Base-by-base conservation (phyloP, 2,888 invertebrate species). In the Dryomyza anilis region DNA sequence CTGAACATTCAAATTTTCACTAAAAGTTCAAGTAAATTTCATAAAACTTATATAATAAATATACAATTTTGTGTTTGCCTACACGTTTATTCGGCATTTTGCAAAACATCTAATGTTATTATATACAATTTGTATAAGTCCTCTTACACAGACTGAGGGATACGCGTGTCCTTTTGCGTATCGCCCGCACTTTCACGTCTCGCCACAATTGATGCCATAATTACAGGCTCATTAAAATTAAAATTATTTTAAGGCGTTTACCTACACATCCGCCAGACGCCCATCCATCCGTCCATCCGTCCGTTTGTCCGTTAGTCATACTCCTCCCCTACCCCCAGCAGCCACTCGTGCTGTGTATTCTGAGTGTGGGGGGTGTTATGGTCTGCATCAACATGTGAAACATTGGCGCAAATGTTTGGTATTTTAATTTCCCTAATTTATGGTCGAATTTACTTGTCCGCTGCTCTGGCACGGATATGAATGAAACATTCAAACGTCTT, bases 351-450 rank as follows among this genome's bases (percentile, higher is more conserved):
- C 19, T 3, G 29, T 23, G 30, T 45, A 19, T 21, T 50, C n/a
- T 48, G 10, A 8, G n/a, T 29, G 3, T 19, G 6, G 6, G 14
- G 5, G 12, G 36, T 30, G 55, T 55, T 55, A 16, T 33, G 55
- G 33, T n/a, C 12, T 21, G 33, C 55, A 33, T 55, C 55, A 33
- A 33, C 55, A 55, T 55, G 55, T 55, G 55, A 30, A 33, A n/a
- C 48, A 33, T 14, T 30, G 23, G 16, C 23, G 23, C 55, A 19
- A 55, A 55, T 33, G 21, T 8, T 33, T 19, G 55, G 36, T 36
- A 33, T 55, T 55, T 55, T 33, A 55, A 55, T 30, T 55, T 55
- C 23, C 19, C 55, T 55, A 33, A 55, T 55, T 55, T 55, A 55
- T 30, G 55, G 33, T 19, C 27, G 23, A 21, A 50, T 50, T 21